phyloP scores from a whole-genome alignment of 1,140 invertebrate genomes.

The Stegodyphus dumicola region DNA sequence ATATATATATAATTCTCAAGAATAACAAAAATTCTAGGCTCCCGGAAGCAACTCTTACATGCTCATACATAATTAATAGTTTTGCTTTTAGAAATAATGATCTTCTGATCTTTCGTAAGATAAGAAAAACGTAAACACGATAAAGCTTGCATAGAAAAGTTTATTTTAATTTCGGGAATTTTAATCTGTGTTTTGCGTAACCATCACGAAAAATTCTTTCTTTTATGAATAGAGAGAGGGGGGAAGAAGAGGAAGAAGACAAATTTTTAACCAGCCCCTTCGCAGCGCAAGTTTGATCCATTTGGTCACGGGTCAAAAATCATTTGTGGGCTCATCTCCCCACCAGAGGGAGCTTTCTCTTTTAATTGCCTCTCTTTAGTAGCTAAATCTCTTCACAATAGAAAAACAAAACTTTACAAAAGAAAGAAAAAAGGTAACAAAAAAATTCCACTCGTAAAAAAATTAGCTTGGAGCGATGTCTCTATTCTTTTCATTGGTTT shows the following conservation, averaged over 20 bases:
- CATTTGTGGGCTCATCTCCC: constrained; percentile 28
- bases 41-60: no score
- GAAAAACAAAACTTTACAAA: constrained; percentile 47
- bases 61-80: no score
- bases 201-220: no score
- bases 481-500: constrained; percentile 41
- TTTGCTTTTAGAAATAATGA: no score
- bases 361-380: constrained; percentile 58
- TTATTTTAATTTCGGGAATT: no score
- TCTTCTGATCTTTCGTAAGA: no score
- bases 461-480: constrained; percentile 1
- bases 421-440: constrained; percentile 12
- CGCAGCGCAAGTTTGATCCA: not conserved
- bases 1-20: no score
- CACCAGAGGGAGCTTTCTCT: not conserved
- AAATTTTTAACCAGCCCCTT: constrained; percentile 13
- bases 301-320: constrained; percentile 46
- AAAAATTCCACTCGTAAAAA: constrained; percentile 3
- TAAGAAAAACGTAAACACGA: no score
- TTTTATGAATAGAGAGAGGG: no score
- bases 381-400: constrained; percentile 52
- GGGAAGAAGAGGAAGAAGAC: not conserved
- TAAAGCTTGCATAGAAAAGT: no score
- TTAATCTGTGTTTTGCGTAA: no score
- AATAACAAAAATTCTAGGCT: no score